Percentiles rank a stretch among this genome's conserved stretches.
Evolutionary conservation across 2,113 vertebrate genomes (phyloP).

Genomic region (Athene noctua): DNA sequence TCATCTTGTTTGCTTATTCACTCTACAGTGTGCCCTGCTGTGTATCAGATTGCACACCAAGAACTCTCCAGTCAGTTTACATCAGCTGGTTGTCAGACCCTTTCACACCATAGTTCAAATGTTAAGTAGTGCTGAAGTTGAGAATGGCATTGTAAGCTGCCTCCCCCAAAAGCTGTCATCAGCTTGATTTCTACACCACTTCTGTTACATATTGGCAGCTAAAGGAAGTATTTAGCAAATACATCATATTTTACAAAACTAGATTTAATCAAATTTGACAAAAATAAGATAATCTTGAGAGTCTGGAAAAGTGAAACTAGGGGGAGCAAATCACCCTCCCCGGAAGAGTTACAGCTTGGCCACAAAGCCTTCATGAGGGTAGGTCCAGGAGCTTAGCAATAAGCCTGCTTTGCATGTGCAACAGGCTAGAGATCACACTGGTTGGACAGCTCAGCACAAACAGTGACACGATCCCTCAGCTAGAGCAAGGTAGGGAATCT

Average conservation of each 20-base stretch:
- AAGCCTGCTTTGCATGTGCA: background rate
- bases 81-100: background rate
- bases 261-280: background rate
- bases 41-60: background rate
- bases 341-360: background rate
- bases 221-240: background rate
- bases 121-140: background rate
- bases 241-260: background rate
- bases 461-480: accelerated
- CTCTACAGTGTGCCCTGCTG: background rate
- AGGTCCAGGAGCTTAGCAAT: background rate
- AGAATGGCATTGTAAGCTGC: background rate
- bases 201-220: background rate
- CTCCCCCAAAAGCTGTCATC: background rate
- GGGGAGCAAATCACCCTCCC: background rate
- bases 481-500: background rate
- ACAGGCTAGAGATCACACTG: background rate
- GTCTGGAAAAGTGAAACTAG: background rate
- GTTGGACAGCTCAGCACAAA: background rate
- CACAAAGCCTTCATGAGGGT: background rate
- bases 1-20: background rate
- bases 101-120: background rate
- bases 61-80: background rate
- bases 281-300: background rate
- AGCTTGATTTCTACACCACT: background rate